Evolutionary conservation across 2,888 invertebrate genomes (phyloP), one percentile per base, ranked within the genome.

Genomic region (Amblyjoppa proteus): DNA sequence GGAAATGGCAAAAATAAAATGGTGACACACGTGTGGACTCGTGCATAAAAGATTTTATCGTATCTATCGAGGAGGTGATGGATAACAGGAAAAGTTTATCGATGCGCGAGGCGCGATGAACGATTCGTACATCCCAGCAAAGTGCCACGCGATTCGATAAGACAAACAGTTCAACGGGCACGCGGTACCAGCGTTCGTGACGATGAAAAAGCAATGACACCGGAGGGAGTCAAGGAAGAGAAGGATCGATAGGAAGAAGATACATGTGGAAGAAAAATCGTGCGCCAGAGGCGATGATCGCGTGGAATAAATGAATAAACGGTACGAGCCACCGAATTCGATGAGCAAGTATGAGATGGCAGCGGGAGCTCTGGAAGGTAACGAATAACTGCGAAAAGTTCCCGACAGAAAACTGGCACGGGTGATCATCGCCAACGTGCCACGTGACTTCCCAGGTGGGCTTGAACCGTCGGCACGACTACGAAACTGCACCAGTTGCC

Each of bases 151-250:
- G 34, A 68, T 49, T 20, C 64, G 71, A 70, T 49, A 53, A 73
- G 73, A 66, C 51, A 73, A 28, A 70, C 38, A 34, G 73, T 53
- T 80, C 28, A 41, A 51, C 64, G 75, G 38, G 38, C 71, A 73
- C 28, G 73, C 41, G 51, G 80, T 80, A 80, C 73, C 71, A 73
- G 66, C 51, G 64, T 80, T 66, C 80, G 73, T 80, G 80, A 80
- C 73, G 80, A 71, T 51, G 71, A 80, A 64, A 64, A 58, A 71
- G 34, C n/a, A 66, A 73, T 51, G 53, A 13, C 51, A 41, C 28
- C 20, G 38, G 64, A 34, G 64, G 73, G 71, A 71, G 66, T 51
- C 53, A 58, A 31, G 61, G 61, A 70, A 7, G 51, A 51, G 38
- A 28, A 28, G 25, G 49, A 80, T 80, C 64, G 73, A 80, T 73